Base-by-base conservation (phyloP, 2,888 invertebrate genomes). In the Drosophila nigricruria region DNA sequence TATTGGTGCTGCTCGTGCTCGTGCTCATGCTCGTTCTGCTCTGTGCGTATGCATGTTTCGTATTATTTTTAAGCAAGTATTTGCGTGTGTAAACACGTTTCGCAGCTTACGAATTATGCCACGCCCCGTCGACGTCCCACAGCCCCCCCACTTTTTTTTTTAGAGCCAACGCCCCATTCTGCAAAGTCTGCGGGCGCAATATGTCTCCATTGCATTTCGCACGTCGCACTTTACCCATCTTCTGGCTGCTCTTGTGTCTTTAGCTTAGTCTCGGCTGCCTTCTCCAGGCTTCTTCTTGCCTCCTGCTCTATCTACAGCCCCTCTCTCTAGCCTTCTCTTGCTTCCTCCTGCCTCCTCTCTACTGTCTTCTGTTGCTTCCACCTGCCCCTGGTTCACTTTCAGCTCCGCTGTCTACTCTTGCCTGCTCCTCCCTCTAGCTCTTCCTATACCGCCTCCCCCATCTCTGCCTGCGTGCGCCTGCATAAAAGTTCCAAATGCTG, bases 61-160 rank as follows among this genome's bases (percentile, higher is more conserved):
- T 64, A 77, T 77, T 75, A 82, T 81, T 78, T 82, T 84, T 87
- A 90, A 90, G 88, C 80, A 82, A 81, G 77, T 82, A 81, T 86
- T 89, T 90, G 78, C 89, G 86, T 81, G 84, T 88, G 81, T 81
- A 77, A 86, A 84, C 90, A 90, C 90, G 90, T 90, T 90, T 81
- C 76, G 64, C 73, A 82, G 86, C 88, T 90, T 88, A 89, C 81
- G 80, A 82, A 81, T 80, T 84, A 82, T 82, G 73, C 65, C 58
- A 36, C n/a, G 38, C 47, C 52, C 40, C 25, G 14, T 42, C 18
- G 49, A 54, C 62, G 4, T 45, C 38, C n/a, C n/a, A n/a, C n/a
- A n/a, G n/a, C n/a, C n/a, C 4, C 32, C 32, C 32, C 30, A 1
- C 34, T 12, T 34, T 34, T 14, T 18, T 3, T 14, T 32, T 23